These are phyloP conservation scores for Scaptomyza caliginosa DNA, from an alignment of 2,888 invertebrate genomes.

Conservation along the genomic window DNA sequence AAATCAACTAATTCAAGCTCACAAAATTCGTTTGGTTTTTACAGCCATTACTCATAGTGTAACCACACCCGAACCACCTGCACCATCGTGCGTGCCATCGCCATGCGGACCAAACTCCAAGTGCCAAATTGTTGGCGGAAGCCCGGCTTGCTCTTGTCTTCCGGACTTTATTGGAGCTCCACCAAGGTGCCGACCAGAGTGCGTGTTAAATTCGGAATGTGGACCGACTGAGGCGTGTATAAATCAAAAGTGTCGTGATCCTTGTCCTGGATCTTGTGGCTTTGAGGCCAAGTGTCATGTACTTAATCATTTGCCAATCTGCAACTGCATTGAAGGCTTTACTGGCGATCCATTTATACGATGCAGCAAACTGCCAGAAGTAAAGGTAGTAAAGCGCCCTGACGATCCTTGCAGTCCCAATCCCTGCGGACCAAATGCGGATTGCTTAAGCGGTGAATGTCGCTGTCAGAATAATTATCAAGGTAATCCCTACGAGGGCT, in stretches of 20 bases:
- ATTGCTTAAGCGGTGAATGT: conserved; percentile 93
- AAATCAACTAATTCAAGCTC: not conserved
- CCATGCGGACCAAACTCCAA: conserved; percentile 94
- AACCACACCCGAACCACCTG: conserved; percentile 84
- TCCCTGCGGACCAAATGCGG: conserved; percentile 93
- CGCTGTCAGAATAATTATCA: conserved; percentile 91
- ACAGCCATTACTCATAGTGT: conserved; percentile 64
- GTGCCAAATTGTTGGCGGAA: conserved; percentile 90
- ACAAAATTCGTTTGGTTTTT: too few species aligned
- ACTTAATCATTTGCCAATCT: conserved; percentile 90
- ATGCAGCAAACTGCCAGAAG: conserved; percentile 87
- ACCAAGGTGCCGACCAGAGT: conserved; percentile 92
- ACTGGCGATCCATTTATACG: conserved; percentile 87
- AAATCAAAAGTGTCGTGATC: conserved; percentile 91
- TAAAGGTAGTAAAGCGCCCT: conserved; percentile 83
- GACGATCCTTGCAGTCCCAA: conserved; percentile 92
- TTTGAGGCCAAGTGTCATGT: conserved; percentile 90
- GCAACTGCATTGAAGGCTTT: conserved; percentile 88
- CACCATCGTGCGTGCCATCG: conserved; percentile 91
- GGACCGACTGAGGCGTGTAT: conserved; percentile 90
- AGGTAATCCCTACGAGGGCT: conserved; percentile 92
- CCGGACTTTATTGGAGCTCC: conserved; percentile 91
- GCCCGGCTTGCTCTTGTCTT: conserved; percentile 91
- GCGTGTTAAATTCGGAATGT: conserved; percentile 91
- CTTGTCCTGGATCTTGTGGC: conserved; percentile 93